Base-by-base conservation (phyloP, 2,113 vertebrate species). In the Heptranchias perlo region DNA sequence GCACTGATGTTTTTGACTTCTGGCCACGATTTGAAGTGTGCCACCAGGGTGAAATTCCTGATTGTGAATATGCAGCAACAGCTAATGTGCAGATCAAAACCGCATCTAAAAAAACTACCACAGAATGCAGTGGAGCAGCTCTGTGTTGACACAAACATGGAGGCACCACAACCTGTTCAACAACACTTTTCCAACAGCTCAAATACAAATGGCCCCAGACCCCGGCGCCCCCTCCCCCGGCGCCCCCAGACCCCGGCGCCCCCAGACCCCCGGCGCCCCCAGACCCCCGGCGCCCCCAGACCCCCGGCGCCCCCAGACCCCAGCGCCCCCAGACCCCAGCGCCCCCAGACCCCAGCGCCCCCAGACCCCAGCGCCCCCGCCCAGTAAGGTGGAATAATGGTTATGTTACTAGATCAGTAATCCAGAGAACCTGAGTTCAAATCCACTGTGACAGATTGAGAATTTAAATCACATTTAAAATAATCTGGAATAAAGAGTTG, bases 341-440 rank as follows among this genome's bases (percentile, higher is more conserved):
- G 2, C 39, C 0, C 49, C 18, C 52, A 47, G 5, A 28, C 25
- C 4, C 1, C 3, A 3, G 3, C 2, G 2, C 13, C 8, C n/a
- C 76, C n/a, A n/a, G n/a, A 62, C 49, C 31, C 14, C 0, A 13
- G 25, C 47, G 13, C 61, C 31, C 13, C 8, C 52, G 35, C 2
- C 39, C 13, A 13, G 35, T 47, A 52, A 89, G 82, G 39, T 84
- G n/a, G 44, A 44, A 13, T 14, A 2, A 14, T 14, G 82, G n/a
- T n/a, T n/a, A n/a, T n/a, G n/a, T n/a, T n/a, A n/a, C n/a, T n/a
- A n/a, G n/a, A 54, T 49, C 5, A 28, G 54, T 82, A 4, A 82
- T 87, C 84, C 47, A 0, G 47, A 87, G 6, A 47, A 49, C 14
- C 1, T 3, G 49, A 52, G 84, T 54, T 28, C 47, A 47, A 84